Conservation (phyloP, 2,888 invertebrate genomes). For the Clepsis dumicolana region DNA sequence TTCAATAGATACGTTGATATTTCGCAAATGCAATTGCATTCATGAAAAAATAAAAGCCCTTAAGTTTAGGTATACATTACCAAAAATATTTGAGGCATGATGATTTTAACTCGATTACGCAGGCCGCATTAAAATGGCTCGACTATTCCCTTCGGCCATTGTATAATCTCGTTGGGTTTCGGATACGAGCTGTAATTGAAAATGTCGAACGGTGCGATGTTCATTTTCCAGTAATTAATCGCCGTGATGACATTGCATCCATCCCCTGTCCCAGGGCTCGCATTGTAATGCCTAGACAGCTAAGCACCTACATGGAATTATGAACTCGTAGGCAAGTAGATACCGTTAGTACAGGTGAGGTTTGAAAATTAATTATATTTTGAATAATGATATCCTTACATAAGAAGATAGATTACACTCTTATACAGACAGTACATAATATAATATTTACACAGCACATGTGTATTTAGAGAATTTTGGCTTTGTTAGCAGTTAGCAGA, state of each 20-base stretch:
- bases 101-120: conserved; percentile 69
- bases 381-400: background rate
- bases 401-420: background rate
- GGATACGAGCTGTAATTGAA: conserved; percentile 79
- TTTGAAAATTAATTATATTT: background rate
- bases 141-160: conserved; percentile 68
- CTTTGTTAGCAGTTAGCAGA: too few relatives aligned
- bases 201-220: conserved; percentile 79
- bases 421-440: too few relatives aligned
- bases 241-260: conserved; percentile 77
- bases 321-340: background rate
- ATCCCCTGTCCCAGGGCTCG: conserved; percentile 53
- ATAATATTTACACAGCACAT: too few relatives aligned
- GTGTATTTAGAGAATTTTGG: too few relatives aligned
- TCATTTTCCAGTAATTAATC: conserved; percentile 86
- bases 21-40: background rate
- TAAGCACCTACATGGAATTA: conserved; percentile 38
- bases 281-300: conserved; percentile 53
- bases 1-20: background rate
- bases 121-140: conserved; percentile 61
- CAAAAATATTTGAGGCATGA: conserved; percentile 55
- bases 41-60: conserved; percentile 11
- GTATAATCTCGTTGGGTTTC: conserved; percentile 71
- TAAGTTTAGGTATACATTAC: conserved; percentile 38
- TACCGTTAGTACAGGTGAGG: background rate